Conservation (phyloP, 2,113 vertebrate genomes). For the Phodopus roborovskii region DNA sequence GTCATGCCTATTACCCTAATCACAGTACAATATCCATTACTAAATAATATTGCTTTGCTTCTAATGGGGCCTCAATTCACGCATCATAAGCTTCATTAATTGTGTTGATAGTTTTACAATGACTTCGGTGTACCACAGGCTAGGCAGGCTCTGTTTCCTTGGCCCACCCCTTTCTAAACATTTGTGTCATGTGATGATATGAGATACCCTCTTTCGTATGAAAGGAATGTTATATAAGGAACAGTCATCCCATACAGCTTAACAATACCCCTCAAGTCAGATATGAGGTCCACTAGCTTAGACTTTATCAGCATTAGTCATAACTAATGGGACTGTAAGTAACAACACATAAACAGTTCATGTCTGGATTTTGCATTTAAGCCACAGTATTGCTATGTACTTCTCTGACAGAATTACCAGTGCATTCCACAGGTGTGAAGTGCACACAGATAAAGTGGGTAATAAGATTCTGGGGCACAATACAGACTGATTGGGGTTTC, state of each 20-base stretch:
- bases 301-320: background rate
- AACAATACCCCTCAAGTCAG: background rate
- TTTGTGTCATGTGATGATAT: background rate
- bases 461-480: no score
- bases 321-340: background rate
- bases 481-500: no score
- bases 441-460: background rate
- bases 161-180: fast-evolving
- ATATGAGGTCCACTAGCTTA: background rate
- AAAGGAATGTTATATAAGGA: background rate
- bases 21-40: background rate
- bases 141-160: background rate
- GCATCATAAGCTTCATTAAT: background rate
- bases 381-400: background rate
- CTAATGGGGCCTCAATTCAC: background rate
- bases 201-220: background rate
- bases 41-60: background rate
- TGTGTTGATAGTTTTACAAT: background rate
- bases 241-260: background rate
- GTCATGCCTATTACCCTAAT: no score
- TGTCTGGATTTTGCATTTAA: background rate
- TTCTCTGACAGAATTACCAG: background rate
- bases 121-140: no score
- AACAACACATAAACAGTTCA: background rate
- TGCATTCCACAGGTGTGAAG: background rate